These are phyloP conservation scores for Carettochelys insculpta DNA, from an alignment of 2,113 vertebrate species.

Conservation along the genomic window DNA sequence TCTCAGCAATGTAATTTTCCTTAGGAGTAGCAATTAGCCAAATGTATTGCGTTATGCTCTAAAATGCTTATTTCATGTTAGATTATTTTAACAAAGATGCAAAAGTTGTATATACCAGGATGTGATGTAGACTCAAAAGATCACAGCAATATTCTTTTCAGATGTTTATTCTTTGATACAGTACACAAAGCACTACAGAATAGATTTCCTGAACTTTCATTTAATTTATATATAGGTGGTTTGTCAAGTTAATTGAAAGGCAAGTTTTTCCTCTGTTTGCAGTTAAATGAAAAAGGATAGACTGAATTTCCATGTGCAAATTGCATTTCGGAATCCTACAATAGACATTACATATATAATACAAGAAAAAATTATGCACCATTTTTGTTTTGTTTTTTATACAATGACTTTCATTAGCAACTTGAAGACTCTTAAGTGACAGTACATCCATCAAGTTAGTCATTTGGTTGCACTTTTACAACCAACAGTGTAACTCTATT, in stretches of 20 bases:
- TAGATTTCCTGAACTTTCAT: not conserved
- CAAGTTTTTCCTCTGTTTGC: not conserved
- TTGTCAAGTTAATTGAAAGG: slow-evolving; percentile 11
- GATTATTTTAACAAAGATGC: not conserved
- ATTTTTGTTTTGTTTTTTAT: not conserved
- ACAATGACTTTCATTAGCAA: not conserved
- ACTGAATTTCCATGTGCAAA: not conserved
- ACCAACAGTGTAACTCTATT: not conserved
- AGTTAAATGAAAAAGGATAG: slow-evolving; percentile 1
- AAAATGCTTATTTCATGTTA: slow-evolving; percentile 18
- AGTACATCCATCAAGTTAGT: accelerated
- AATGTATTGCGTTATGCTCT: slow-evolving; percentile 30
- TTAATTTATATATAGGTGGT: not conserved
- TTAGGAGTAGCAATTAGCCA: slow-evolving; percentile 45
- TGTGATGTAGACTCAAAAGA: not conserved
- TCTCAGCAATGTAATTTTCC: slow-evolving; percentile 40
- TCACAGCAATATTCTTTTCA: accelerated
- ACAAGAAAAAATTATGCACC: not conserved
- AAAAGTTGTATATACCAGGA: not conserved
- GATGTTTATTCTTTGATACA: not conserved
- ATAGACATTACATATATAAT: not conserved
- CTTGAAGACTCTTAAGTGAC: not conserved
- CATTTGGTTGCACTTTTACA: not conserved
- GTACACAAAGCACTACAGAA: not conserved
- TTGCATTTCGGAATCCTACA: not conserved